Percentiles rank a stretch among this genome's conserved stretches.
These are phyloP conservation scores for Sebastes fasciatus DNA, from an alignment of 2,113 vertebrate genomes.

Conservation along the genomic window DNA sequence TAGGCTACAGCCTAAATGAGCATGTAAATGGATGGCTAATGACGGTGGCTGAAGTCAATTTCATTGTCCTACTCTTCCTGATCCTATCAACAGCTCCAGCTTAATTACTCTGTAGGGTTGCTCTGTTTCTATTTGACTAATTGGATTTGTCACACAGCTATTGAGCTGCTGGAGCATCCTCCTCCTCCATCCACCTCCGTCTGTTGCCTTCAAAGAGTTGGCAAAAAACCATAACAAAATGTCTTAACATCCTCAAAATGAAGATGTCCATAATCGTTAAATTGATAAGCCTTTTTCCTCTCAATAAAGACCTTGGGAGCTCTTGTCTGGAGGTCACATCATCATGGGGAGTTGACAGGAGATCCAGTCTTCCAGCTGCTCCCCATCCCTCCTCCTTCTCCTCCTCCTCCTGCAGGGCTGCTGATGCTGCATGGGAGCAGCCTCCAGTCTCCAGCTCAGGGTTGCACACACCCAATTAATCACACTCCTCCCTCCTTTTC, in stretches of 20 bases:
- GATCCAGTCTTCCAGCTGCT: constrained; percentile 59
- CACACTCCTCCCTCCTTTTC: constrained; percentile 35
- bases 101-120: constrained; percentile 11
- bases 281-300: not conserved
- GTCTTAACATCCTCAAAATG: not conserved
- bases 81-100: constrained; percentile 17
- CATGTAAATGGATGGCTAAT: not conserved
- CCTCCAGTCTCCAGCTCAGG: constrained; percentile 37
- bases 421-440: constrained; percentile 57
- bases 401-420: constrained; percentile 21
- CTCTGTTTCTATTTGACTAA: constrained; percentile 42
- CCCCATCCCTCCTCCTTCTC: not conserved
- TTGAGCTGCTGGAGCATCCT: constrained; percentile 14
- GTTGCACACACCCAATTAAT: constrained; percentile 59
- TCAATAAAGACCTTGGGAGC: not conserved
- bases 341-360: not conserved
- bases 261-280: not conserved
- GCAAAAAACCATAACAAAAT: not conserved
- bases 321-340: constrained; percentile 33
- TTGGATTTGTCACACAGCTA: constrained; percentile 39
- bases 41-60: constrained; percentile 14
- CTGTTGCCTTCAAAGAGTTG: constrained; percentile 14
- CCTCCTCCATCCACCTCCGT: constrained; percentile 18
- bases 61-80: not conserved
- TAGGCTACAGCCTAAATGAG: not conserved